A percentile compares a stretch with the other conserved stretches of the same genome.
These are phyloP conservation scores for Malurus elegans DNA, from an alignment of 2,113 vertebrate species.

Conservation along the genomic window DNA sequence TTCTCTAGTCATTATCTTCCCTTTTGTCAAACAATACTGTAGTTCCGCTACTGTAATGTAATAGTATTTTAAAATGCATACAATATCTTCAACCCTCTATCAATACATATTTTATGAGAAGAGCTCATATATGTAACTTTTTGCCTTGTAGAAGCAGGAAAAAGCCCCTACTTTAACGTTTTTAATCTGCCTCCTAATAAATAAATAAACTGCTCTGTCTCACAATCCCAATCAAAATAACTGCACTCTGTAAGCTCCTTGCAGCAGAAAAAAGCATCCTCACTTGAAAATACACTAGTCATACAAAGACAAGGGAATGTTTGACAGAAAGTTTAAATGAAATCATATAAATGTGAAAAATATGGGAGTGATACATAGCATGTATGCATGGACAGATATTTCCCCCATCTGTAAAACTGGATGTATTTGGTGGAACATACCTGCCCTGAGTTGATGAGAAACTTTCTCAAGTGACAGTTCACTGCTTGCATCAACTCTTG, in stretches of 20 bases:
- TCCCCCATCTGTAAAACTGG: neutral
- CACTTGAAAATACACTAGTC: neutral
- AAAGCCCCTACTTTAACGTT: neutral
- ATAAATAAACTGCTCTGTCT: neutral
- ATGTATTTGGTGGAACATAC: neutral
- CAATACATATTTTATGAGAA: slow-evolving; percentile 7
- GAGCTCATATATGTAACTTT: neutral
- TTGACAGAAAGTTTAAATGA: neutral
- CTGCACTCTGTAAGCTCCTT: neutral
- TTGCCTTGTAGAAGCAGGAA: neutral
- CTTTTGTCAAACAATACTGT: neutral
- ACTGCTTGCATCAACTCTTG: neutral
- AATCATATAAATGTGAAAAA: neutral
- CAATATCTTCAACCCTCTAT: neutral
- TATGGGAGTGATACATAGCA: neutral
- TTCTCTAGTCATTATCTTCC: neutral
- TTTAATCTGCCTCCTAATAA: neutral
- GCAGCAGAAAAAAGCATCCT: neutral
- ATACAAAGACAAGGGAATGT: neutral
- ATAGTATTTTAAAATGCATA: neutral
- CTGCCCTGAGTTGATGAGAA: neutral
- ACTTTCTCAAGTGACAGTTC: neutral
- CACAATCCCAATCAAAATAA: neutral
- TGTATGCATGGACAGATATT: neutral
- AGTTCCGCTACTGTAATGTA: neutral